Percentiles rank a stretch among this genome's conserved stretches.
These are phyloP conservation scores for Bolinopsis microptera DNA, from an alignment of 37 sponge, comb jelly and placozoan species.

Conservation along the genomic window DNA sequence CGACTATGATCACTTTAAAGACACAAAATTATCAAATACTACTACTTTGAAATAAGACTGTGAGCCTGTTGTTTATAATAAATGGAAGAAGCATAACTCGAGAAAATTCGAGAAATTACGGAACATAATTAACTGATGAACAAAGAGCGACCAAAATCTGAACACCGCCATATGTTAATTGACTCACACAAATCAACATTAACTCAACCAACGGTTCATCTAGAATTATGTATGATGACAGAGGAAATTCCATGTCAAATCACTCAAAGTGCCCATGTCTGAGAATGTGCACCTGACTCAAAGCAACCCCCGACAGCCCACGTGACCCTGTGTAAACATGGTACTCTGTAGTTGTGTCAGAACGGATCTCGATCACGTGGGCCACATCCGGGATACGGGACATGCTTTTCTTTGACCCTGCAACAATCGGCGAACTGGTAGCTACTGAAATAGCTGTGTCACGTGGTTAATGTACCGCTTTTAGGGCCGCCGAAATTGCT, in stretches of 20 bases:
- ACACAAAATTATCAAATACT: too few relatives aligned
- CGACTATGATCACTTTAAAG: too few relatives aligned
- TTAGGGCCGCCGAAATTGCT: too few relatives aligned
- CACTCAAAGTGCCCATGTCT: not conserved
- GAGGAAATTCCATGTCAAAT: not conserved
- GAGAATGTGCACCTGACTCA: not conserved
- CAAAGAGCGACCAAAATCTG: not conserved
- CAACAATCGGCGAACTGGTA: too few relatives aligned
- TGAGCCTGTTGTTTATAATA: too few relatives aligned
- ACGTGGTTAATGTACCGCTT: too few relatives aligned
- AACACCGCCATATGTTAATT: not conserved
- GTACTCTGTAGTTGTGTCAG: not conserved
- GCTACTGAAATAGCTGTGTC: too few relatives aligned
- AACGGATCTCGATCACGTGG: not conserved
- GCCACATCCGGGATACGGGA: not conserved
- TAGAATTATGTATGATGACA: not conserved
- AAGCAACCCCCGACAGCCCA: not conserved
- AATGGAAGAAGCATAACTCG: too few relatives aligned
- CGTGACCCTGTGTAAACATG: not conserved
- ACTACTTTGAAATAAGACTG: too few relatives aligned
- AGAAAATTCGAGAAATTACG: too few relatives aligned
- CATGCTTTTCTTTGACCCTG: too few relatives aligned
- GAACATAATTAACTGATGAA: too few relatives aligned
- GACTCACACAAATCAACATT: not conserved
- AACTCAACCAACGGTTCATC: not conserved